Evolutionary conservation across 2,113 vertebrate species (phyloP).

Genomic region (Oryzias woworae): DNA sequence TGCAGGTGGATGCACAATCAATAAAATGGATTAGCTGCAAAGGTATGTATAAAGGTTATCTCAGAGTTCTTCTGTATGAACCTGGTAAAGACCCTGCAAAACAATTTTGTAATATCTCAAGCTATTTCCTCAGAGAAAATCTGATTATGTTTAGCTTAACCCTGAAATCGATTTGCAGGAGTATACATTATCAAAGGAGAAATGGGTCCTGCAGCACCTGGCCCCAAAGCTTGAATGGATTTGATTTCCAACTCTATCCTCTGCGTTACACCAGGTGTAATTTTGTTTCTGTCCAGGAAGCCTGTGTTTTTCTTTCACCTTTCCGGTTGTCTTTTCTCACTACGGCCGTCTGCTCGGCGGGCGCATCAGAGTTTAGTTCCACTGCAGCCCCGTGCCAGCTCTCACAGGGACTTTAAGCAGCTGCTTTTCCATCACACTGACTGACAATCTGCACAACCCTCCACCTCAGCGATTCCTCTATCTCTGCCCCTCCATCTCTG

Average conservation of each 20-base stretch:
- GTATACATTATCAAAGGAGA: conserved; percentile 55
- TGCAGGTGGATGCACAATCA: conserved; percentile 72
- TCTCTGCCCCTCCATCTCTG: conserved; percentile 56
- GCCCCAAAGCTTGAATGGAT: conserved; percentile 21
- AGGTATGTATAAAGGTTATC: conserved; percentile 78
- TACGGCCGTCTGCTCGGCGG: conserved; percentile 25
- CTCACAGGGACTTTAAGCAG: conserved; percentile 62
- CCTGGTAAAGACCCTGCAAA: conserved; percentile 62
- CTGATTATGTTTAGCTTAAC: conserved; percentile 59
- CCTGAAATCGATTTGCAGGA: conserved; percentile 63
- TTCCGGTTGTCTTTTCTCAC: conserved; percentile 6
- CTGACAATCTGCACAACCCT: conserved; percentile 65
- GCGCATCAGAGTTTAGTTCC: conserved; percentile 53
- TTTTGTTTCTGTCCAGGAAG: background rate
- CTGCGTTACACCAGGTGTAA: background rate
- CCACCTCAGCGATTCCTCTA: conserved; percentile 66
- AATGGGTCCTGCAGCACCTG: conserved; percentile 21
- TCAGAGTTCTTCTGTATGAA: conserved; percentile 52
- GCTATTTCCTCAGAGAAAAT: conserved; percentile 66
- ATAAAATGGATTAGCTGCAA: conserved; percentile 79
- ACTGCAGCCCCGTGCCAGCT: conserved; percentile 52
- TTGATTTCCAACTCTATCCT: conserved; percentile 24
- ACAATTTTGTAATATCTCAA: conserved; percentile 68
- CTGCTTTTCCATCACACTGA: conserved; percentile 68
- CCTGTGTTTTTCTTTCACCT: conserved; percentile 13